These are phyloP conservation scores for Carettochelys insculpta DNA, from an alignment of 2,113 vertebrate species.

Conservation along the genomic window DNA sequence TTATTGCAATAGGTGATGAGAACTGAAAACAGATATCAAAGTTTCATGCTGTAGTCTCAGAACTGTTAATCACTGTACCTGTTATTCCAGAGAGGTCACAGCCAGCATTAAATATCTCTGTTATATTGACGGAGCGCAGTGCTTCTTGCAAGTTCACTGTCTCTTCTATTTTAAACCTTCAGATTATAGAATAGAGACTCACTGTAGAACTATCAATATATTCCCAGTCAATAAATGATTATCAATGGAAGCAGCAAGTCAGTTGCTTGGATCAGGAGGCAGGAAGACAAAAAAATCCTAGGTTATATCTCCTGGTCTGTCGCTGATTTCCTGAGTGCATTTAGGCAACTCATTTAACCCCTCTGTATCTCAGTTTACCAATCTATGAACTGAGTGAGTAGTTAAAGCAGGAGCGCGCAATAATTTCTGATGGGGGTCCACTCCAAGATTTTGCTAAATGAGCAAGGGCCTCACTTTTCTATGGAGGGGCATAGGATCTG, in stretches of 20 bases:
- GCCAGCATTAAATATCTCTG: conserved; percentile 70
- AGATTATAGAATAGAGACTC: not conserved
- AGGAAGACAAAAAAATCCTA: not conserved
- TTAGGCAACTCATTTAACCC: not conserved
- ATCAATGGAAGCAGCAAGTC: not conserved
- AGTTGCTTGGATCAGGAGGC: not conserved
- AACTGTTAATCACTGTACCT: conserved; percentile 59
- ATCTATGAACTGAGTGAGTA: not conserved
- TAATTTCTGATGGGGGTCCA: too few species aligned
- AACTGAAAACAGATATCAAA: conserved; percentile 27
- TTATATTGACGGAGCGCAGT: conserved; percentile 67
- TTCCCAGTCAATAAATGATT: not conserved
- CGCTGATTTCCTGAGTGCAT: not conserved
- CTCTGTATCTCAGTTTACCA: not conserved
- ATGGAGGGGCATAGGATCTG: too few species aligned
- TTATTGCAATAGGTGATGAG: not conserved
- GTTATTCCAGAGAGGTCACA: conserved; percentile 76
- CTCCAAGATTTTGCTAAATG: too few species aligned
- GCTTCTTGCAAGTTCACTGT: conserved; percentile 69
- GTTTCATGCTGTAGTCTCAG: conserved; percentile 3
- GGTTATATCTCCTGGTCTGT: not conserved
- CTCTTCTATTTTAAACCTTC: conserved; percentile 73
- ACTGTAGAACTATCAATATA: not conserved
- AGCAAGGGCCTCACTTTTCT: too few species aligned
- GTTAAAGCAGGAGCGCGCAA: too few species aligned